Base-by-base conservation (phyloP, 1,140 invertebrate species). In the Microvelia longipes region DNA sequence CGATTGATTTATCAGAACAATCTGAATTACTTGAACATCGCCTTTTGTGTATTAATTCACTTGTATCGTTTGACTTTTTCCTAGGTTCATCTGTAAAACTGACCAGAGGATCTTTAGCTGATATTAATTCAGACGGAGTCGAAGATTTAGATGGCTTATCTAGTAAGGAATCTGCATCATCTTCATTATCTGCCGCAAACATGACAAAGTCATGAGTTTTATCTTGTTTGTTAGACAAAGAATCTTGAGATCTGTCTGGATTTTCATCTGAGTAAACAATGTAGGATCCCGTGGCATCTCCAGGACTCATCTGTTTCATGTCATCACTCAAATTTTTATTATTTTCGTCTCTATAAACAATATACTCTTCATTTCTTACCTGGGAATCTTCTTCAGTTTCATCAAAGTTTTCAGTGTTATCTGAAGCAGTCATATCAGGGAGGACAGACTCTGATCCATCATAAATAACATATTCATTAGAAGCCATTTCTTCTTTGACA, bases 391-490 rank as follows among this genome's bases (percentile, higher is more conserved):
- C 69, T 24, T 28, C 26, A 64, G 5, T 5, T 5, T 64, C 69
- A 60, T 64, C 64, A 60, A 14, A 70, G 29, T 67, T 70, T 24
- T 29, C 62, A 0, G 69, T 29, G 29, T 66, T 66, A 2, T 69
- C 61, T 0, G 25, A 25, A 28, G 60, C 68, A 15, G 69, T 64
- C 5, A 70, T 63, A 28, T 70, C 69, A 15, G 69, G 69, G n/a
- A 70, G 29, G 11, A 70, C 60, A 50, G 63, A 66, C 26, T 70
- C 69, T 0, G 69, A 2, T 19, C 62, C 62, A 28, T 72, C 71
- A 69, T 72, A 72, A 27, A 72, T 72, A 0, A 72, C 71, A 63
- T 72, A 67, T 50, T 70, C 71, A 70, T 68, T 72, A 24, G 66
- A 28, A 14, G 27, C 11, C 66, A 67, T 67, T 28, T 67, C 66